Conservation (phyloP, 2,888 invertebrate species). For the Caenorhabditis afra region DNA sequence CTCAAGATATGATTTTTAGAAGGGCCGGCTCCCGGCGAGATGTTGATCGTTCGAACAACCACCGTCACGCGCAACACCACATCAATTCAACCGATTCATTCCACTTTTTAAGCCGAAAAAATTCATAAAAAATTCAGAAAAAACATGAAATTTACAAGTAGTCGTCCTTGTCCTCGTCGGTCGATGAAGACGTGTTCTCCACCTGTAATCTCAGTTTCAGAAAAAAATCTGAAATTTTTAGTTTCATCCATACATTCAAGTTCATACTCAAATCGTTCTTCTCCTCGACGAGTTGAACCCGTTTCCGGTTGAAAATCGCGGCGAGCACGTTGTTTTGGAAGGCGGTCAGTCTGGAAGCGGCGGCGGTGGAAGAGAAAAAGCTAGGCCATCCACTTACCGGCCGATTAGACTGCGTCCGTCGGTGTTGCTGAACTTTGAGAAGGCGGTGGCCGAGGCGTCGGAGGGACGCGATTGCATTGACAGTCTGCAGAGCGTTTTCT, state of each 20-base stretch:
- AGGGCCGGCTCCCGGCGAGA: conserved; percentile 38
- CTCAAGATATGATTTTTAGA: too few species aligned
- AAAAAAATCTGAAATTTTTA: neutral
- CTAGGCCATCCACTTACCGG: neutral
- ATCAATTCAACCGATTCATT: conserved; percentile 32
- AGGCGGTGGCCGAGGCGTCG: conserved; percentile 42
- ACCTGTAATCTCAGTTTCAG: conserved; percentile 26
- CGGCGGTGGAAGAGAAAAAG: neutral
- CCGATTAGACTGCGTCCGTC: conserved; percentile 13
- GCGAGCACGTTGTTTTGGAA: conserved; percentile 28
- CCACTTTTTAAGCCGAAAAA: conserved; percentile 23
- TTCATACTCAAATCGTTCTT: too few species aligned
- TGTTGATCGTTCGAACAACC: conserved; percentile 43
- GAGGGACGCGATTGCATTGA: conserved; percentile 51
- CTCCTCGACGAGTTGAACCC: conserved; percentile 25
- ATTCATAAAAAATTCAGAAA: neutral
- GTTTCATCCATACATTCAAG: conserved; percentile 6
- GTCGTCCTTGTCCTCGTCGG: conserved; percentile 55
- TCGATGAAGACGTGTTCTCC: conserved; percentile 38
- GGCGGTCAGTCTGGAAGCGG: conserved; percentile 15
- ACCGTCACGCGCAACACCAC: conserved; percentile 43
- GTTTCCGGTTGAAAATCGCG: conserved; percentile 32
- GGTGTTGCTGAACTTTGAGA: conserved; percentile 33
- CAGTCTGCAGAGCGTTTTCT: conserved; percentile 26
- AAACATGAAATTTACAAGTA: conserved; percentile 31